Base-by-base conservation (phyloP, 2,888 invertebrate species). In the Archaeoteleia sp. region DNA sequence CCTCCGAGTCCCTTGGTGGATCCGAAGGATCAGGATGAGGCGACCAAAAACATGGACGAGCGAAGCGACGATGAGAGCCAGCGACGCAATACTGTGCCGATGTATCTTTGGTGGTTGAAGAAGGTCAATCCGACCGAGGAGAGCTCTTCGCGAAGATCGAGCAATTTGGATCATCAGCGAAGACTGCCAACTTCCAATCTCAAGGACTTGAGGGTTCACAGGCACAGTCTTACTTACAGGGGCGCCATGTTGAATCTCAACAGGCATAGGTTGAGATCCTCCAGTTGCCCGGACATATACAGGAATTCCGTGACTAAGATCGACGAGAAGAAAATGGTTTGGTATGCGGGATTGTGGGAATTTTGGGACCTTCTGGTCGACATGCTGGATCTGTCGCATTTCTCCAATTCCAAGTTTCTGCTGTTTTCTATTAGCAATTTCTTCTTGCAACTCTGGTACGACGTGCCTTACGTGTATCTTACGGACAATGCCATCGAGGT, bases 381-480 rank as follows among this genome's bases (percentile, higher is more conserved):
- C 80, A 93, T 95, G 86, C 87, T 94, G 39, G 94, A 95, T 85
- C 90, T 94, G 82, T 92, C 93, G 0, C 92, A 94, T 86, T 93
- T 95, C 84, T 86, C 88, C 45, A 93, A 94, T 84, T 88, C 88
- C 13, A 89, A 88, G 71, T 95, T 93, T 86, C 86, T 93, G 17
- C 86, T 94, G 48, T 96, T 96, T 87, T 91, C 94, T 14, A 82
- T 96, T 12, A 95, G 95, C 61, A 96, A 96, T 87, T 95, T 96
- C 84, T 88, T 96, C 13, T 88, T 97, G 70, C 96, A 96, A 87
- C 92, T 94, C 78, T 96, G 96, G 93, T 94, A 94, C 86, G 96
- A 97, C 84, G 94, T 96, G 54, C 95, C 96, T 1, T 97, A 97
- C 85, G 93, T 97, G 74, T 97, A 95, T 87, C 89, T 96, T 72